Base-by-base conservation (phyloP, 1,140 invertebrate species). In the Semibalanus balanoides region DNA sequence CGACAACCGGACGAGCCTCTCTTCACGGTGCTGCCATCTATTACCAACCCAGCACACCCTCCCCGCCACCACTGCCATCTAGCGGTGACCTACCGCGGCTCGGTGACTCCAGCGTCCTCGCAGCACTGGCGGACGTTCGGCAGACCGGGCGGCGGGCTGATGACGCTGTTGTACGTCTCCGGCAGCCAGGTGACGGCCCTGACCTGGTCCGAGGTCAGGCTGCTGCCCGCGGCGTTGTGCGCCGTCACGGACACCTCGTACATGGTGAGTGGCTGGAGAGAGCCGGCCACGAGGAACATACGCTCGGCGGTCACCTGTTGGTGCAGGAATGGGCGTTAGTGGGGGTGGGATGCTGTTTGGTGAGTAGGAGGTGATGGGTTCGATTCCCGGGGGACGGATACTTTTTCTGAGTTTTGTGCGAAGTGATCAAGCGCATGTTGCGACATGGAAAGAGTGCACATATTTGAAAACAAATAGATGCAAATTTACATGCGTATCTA, bases 101-200 rank as follows among this genome's bases (percentile, higher is more conserved):
- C 89, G 25, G 87, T 88, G 79, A 94, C 88, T 0, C 91, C 91
- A 64, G 88, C 89, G 0, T 87, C 83, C 17, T 87, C 84, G 80
- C 92, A 94, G 81, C 92, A 94, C 1, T 83, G 84, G 31, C 87
- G 86, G 14, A 92, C 88, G 80, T 93, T 90, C 0, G 92, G 92
- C 11, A 93, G 82, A 28, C 86, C 83, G 0, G 88, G 89, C 0
- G 87, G 84, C 19, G 86, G 85, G 7, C 85, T 84, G 30, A 75
- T 29, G 64, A 85, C 83, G 3, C 84, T 85, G 0, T 84, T 84
- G 80, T 87, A 87, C 80, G 85, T 82, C 77, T 86, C 86, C 5
- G 88, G 86, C 19, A 88, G 86, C 75, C 90, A 82, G 3, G 91
- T 92, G 35, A 92, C 80, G 0, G 88, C 87, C 75, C 90, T 86